Evolutionary conservation across 2,797 vertebrate species (phyloP).

Genomic region (Salarias fasciatus): DNA sequence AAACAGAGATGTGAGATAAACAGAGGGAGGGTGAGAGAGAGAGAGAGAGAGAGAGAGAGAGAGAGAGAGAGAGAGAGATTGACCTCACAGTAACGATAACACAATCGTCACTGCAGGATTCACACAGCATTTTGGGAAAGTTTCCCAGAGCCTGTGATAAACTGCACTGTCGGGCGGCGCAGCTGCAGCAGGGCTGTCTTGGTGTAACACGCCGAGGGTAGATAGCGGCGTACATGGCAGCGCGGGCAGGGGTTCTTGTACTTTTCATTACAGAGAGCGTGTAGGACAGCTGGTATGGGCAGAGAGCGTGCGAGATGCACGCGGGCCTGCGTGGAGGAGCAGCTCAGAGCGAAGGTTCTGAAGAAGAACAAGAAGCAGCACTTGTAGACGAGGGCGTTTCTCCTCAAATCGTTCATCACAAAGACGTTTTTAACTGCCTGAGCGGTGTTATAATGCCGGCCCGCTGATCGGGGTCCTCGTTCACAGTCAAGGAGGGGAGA

Average conservation of each 20-base stretch:
- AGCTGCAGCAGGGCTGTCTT: conserved; percentile 51
- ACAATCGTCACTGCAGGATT: conserved; percentile 46
- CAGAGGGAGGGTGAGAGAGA: conserved; percentile 3
- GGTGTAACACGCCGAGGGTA: conserved; percentile 36
- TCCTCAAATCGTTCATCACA: conserved; percentile 38
- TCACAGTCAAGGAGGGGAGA: conserved; percentile 21
- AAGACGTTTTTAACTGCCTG: conserved; percentile 38
- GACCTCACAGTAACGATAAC: conserved; percentile 46
- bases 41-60: background rate
- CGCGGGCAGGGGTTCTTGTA: conserved; percentile 30
- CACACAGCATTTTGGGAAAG: conserved; percentile 55
- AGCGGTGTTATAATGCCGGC: conserved; percentile 15
- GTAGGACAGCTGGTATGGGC: conserved; percentile 49
- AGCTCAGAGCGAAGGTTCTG: conserved; percentile 33
- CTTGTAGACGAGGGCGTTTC: background rate
- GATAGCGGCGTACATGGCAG: conserved; percentile 49
- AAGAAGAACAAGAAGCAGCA: conserved; percentile 9
- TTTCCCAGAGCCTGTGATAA: conserved; percentile 56
- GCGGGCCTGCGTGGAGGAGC: conserved; percentile 16
- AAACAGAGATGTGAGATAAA: conserved; percentile 26
- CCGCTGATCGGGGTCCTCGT: conserved; percentile 34
- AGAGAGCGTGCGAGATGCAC: background rate
- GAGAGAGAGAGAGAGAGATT: conserved; percentile 41
- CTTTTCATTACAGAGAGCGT: conserved; percentile 40
- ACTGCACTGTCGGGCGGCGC: conserved; percentile 54